A percentile compares a stretch with the other conserved stretches of the same genome.
These are phyloP conservation scores for Rostratula benghalensis DNA, from an alignment of 2,113 vertebrate genomes.

Conservation along the genomic window DNA sequence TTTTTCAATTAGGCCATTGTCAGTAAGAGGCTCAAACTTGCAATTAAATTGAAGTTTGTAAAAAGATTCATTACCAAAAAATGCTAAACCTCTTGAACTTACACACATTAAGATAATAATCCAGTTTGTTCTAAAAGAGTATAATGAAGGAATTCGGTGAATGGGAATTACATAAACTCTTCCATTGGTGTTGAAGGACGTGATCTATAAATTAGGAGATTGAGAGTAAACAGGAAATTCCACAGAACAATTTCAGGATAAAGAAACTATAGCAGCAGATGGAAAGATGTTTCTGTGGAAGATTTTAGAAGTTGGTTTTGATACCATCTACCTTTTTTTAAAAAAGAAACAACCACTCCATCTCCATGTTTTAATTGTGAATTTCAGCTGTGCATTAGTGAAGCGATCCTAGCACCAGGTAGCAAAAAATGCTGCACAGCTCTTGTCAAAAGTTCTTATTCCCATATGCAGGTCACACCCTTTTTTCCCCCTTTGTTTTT, in stretches of 20 bases:
- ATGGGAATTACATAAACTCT: constrained; percentile 57
- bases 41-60: neutral
- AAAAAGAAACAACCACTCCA: neutral
- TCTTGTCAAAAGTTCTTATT: neutral
- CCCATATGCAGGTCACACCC: neutral
- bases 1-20: neutral
- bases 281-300: constrained; percentile 62
- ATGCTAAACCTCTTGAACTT: constrained; percentile 27
- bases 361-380: neutral
- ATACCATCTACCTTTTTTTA: constrained; percentile 46
- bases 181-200: constrained; percentile 29
- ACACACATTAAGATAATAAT: constrained; percentile 23
- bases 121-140: constrained; percentile 21
- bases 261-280: constrained; percentile 68
- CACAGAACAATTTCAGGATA: constrained; percentile 73
- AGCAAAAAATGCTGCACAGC: neutral
- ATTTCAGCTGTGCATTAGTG: neutral
- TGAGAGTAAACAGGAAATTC: constrained; percentile 74
- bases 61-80: neutral
- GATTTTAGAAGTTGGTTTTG: constrained; percentile 34
- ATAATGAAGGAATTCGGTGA: constrained; percentile 35
- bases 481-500: neutral
- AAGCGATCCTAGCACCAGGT: neutral
- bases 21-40: neutral
- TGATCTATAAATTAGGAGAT: constrained; percentile 72